Percentiles rank a stretch among this genome's conserved stretches.
Conservation (phyloP, 2,797 vertebrate species). For the Rhyacichthys aspro region DNA sequence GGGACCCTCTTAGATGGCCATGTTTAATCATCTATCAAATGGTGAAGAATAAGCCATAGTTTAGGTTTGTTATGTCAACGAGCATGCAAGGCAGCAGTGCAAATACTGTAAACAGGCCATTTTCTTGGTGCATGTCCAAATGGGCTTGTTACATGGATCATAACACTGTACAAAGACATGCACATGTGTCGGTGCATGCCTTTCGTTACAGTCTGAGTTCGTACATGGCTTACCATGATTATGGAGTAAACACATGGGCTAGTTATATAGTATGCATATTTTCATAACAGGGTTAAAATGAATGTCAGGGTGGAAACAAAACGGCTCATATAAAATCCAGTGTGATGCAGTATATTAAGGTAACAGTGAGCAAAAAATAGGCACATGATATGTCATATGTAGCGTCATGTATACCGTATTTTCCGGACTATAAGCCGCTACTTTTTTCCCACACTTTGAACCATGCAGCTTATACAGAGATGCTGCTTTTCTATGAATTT, state of each 20-base stretch:
- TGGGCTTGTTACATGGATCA: constrained; percentile 8
- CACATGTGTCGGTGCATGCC: constrained; percentile 9
- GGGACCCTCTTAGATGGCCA: no score
- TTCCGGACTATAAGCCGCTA: no score
- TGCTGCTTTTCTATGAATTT: no score
- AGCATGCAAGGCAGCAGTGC: neutral
- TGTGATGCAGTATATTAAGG: no score
- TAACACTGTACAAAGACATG: neutral
- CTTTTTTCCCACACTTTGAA: no score
- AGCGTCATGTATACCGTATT: no score
- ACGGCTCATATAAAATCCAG: neutral
- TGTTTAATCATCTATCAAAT: no score
- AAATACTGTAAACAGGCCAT: constrained; percentile 16
- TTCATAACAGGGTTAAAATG: neutral
- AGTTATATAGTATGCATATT: neutral
- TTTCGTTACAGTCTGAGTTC: constrained; percentile 10
- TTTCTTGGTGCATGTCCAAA: constrained; percentile 21
- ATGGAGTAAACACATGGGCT: neutral
- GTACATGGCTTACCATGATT: neutral
- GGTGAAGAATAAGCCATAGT: constrained; percentile 10
- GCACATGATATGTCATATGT: no score
- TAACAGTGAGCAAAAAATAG: no score
- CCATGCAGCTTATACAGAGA: no score
- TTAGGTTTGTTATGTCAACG: neutral
- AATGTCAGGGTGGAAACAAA: neutral